phyloP scores from a whole-genome alignment of 2,113 vertebrate species.

The Candoia aspera region DNA sequence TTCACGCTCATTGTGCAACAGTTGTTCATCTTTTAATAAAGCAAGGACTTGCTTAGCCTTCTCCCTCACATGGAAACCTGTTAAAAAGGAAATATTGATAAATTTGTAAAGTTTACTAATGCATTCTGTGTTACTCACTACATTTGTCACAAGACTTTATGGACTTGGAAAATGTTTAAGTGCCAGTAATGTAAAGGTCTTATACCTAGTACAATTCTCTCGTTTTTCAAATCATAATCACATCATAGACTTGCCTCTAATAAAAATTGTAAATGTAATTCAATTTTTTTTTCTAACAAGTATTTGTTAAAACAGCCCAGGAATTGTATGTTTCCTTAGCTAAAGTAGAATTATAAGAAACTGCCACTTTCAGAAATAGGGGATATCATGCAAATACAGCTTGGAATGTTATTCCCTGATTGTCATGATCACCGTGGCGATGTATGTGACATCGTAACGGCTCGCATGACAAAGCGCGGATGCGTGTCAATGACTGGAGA shows the following conservation, averaged over 20 bases:
- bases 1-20: constrained; percentile 62
- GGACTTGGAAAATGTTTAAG: constrained; percentile 9
- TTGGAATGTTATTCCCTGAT: not conserved
- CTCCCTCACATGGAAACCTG: constrained; percentile 63
- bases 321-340: not conserved
- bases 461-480: too few species aligned
- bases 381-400: not conserved
- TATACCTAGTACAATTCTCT: not conserved
- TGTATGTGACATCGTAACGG: too few species aligned
- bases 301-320: not conserved
- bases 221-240: not conserved
- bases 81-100: constrained; percentile 43
- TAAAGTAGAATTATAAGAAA: not conserved
- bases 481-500: too few species aligned
- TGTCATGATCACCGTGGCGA: too few species aligned
- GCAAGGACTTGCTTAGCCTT: constrained; percentile 66
- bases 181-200: not conserved
- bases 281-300: not conserved
- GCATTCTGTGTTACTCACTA: not conserved
- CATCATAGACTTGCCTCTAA: not conserved
- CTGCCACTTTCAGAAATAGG: not conserved
- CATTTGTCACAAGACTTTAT: not conserved
- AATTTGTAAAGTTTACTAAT: not conserved
- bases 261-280: not conserved
- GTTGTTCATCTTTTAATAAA: constrained; percentile 64